Evolutionary conservation across 2,888 invertebrate species (phyloP).

Genomic region (Lasioglossum lativentre): DNA sequence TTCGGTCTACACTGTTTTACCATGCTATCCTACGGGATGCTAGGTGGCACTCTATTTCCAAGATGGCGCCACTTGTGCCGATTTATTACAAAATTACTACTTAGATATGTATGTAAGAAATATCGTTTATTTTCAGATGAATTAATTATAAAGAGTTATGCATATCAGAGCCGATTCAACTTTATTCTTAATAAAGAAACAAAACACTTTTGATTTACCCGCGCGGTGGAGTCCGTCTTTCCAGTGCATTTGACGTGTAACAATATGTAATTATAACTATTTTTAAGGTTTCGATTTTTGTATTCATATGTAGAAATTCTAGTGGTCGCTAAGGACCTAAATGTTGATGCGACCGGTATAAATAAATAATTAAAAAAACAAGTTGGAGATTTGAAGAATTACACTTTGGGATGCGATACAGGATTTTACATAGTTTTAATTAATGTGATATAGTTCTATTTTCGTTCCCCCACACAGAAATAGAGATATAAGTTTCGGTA

Average conservation of each 20-base stretch:
- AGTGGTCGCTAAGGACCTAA: too few species aligned
- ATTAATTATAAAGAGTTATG: background rate
- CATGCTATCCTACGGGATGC: background rate
- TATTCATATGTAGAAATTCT: too few species aligned
- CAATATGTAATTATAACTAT: too few species aligned
- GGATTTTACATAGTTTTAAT: background rate
- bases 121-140: background rate
- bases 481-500: background rate
- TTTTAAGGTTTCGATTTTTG: too few species aligned
- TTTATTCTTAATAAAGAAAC: background rate
- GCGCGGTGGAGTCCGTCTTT: background rate
- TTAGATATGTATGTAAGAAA: background rate
- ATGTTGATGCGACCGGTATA: too few species aligned
- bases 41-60: background rate
- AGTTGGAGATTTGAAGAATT: background rate
- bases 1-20: slow-evolving; percentile 43
- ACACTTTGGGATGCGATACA: background rate
- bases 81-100: background rate
- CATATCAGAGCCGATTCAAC: too few species aligned
- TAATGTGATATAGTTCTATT: background rate
- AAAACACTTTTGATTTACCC: background rate
- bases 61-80: slow-evolving; percentile 49
- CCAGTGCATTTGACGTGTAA: background rate
- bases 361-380: too few species aligned
- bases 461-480: background rate